Conservation (phyloP, 2,888 invertebrate species). For the Hypena proboscidalis region DNA sequence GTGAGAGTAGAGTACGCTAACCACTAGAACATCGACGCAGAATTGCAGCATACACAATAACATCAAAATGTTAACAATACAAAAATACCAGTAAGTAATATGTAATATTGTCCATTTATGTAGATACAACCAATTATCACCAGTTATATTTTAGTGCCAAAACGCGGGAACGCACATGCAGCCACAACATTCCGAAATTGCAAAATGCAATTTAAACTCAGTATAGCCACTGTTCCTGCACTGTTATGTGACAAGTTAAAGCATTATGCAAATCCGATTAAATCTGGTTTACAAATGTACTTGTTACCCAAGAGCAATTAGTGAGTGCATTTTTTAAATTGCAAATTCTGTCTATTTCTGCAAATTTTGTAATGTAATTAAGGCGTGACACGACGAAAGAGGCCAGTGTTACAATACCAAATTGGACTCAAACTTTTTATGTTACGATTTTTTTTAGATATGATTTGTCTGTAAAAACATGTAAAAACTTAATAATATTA, state of each 20-base stretch:
- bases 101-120: slow-evolving; percentile 42
- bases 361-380: slow-evolving; percentile 2
- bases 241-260: slow-evolving; percentile 75
- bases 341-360: slow-evolving; percentile 12
- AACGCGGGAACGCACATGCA: slow-evolving; percentile 60
- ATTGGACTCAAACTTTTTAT: background rate
- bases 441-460: too few relatives aligned
- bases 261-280: slow-evolving; percentile 72
- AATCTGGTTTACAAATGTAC: slow-evolving; percentile 67
- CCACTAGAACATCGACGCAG: too few relatives aligned
- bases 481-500: too few relatives aligned
- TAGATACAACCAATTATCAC: slow-evolving; percentile 51
- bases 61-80: slow-evolving; percentile 36
- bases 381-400: background rate
- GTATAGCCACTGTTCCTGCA: slow-evolving; percentile 61
- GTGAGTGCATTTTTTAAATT: slow-evolving; percentile 43
- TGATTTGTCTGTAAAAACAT: too few relatives aligned
- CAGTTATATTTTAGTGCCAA: slow-evolving; percentile 60
- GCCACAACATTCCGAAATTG: slow-evolving; percentile 63
- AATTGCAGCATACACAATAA: too few relatives aligned
- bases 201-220: slow-evolving; percentile 76
- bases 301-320: slow-evolving; percentile 49
- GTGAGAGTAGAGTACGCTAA: too few relatives aligned
- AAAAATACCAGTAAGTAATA: slow-evolving; percentile 39
- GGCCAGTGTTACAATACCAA: background rate